phyloP scores from a whole-genome alignment of 2,113 vertebrate species.

The Odontesthes bonariensis region DNA sequence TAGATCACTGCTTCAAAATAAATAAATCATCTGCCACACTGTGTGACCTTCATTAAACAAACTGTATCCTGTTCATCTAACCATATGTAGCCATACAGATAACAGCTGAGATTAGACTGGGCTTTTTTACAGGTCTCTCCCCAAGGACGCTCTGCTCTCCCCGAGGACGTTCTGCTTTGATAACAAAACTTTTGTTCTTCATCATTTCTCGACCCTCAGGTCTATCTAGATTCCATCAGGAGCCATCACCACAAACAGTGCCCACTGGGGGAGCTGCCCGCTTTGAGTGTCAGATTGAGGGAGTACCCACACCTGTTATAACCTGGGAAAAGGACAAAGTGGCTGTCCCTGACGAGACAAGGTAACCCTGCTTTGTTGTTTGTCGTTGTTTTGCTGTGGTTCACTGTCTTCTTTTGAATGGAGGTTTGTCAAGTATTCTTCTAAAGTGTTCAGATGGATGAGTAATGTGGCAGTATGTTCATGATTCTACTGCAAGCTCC shows the following conservation, averaged over 20 bases:
- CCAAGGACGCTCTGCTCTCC: background rate
- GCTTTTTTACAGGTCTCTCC: background rate
- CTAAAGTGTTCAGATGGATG: background rate
- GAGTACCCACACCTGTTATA: constrained; percentile 89
- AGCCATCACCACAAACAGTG: constrained; percentile 88
- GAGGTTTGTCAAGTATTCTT: background rate
- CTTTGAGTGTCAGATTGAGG: constrained; percentile 91
- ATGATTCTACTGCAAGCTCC: too few species aligned
- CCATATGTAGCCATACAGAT: background rate
- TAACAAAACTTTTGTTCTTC: constrained; percentile 3
- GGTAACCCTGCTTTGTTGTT: constrained; percentile 77
- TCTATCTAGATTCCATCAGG: constrained; percentile 87
- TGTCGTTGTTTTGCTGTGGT: background rate
- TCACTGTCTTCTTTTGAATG: too few species aligned
- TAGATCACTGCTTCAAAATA: background rate
- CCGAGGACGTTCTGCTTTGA: background rate
- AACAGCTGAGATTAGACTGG: too few species aligned
- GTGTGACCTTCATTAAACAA: constrained; percentile 5
- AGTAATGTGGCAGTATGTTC: too few species aligned
- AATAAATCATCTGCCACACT: constrained; percentile 2
- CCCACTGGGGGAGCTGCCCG: constrained; percentile 86
- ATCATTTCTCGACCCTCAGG: constrained; percentile 74
- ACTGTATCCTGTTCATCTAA: background rate
- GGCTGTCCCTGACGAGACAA: constrained; percentile 82
- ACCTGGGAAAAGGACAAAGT: constrained; percentile 92